Percentiles rank a stretch among this genome's conserved stretches.
phyloP scores from a whole-genome alignment of 2,113 vertebrate species.

The Panthera leo region DNA sequence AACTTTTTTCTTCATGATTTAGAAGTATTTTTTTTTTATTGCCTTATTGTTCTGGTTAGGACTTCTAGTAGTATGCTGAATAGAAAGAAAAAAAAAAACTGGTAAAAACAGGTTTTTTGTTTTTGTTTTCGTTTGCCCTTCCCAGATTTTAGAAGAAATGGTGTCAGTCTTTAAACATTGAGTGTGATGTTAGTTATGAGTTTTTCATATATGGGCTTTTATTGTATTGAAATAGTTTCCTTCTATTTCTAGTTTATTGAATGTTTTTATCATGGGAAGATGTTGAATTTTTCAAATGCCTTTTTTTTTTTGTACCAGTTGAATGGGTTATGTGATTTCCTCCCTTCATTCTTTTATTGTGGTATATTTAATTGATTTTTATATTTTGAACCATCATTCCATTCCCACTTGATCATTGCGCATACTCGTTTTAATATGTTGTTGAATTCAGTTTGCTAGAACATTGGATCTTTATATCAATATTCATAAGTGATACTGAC shows the following conservation, averaged over 20 bases:
- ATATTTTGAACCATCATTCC: background rate
- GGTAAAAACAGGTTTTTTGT: background rate
- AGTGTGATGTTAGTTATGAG: background rate
- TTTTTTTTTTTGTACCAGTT: background rate
- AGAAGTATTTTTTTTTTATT: background rate
- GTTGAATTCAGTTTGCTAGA: background rate
- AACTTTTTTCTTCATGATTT: background rate
- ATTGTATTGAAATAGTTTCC: background rate
- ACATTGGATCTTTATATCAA: background rate
- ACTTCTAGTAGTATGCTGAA: background rate
- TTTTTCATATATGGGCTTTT: background rate
- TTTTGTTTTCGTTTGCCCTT: background rate
- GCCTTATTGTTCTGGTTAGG: background rate
- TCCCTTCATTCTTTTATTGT: background rate
- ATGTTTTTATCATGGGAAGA: background rate
- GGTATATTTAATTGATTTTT: background rate
- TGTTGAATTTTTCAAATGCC: background rate
- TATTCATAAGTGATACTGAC: background rate
- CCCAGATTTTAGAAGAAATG: background rate
- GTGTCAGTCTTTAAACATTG: background rate
- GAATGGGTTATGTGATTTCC: background rate
- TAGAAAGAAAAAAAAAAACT: background rate
- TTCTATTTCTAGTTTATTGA: background rate
- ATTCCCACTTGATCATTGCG: background rate
- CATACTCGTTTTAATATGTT: background rate